A percentile compares a stretch with the other conserved stretches of the same genome.
Conservation (phyloP, 2,888 invertebrate species). For the Amphimallon solstitiale region DNA sequence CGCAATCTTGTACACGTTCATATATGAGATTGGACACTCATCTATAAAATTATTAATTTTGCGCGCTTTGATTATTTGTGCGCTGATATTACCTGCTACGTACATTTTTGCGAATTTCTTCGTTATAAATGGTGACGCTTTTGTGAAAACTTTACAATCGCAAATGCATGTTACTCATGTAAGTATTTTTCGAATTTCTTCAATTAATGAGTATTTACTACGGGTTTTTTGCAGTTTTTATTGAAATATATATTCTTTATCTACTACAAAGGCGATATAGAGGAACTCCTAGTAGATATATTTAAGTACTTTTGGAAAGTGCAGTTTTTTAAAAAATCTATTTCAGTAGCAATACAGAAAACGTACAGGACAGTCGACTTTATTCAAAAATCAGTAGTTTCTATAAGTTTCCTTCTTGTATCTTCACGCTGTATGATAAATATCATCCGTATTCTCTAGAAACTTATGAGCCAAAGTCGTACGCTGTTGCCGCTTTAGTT, state of each 20-base stretch:
- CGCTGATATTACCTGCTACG: background rate
- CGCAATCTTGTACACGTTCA: too few species aligned
- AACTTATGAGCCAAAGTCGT: background rate
- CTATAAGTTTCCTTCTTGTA: too few species aligned
- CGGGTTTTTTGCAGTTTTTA: background rate
- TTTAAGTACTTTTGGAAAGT: background rate
- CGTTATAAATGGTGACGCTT: background rate
- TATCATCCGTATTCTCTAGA: background rate
- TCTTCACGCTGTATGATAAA: too few species aligned
- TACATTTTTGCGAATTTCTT: conserved; percentile 3
- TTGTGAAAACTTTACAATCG: conserved; percentile 1
- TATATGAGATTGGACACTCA: background rate
- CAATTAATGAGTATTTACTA: too few species aligned
- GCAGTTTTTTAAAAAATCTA: too few species aligned
- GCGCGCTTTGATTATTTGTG: background rate
- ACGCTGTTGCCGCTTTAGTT: background rate
- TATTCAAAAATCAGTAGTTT: too few species aligned
- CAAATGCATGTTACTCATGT: too few species aligned
- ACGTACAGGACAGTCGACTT: too few species aligned
- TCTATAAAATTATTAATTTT: background rate
- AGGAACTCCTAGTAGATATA: background rate
- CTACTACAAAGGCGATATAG: background rate
- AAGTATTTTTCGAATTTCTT: too few species aligned
- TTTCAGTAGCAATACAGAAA: too few species aligned
- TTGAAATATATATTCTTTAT: conserved; percentile 3